Conservation (phyloP, 2,797 vertebrate species). For the Novumbra hubbsi region DNA sequence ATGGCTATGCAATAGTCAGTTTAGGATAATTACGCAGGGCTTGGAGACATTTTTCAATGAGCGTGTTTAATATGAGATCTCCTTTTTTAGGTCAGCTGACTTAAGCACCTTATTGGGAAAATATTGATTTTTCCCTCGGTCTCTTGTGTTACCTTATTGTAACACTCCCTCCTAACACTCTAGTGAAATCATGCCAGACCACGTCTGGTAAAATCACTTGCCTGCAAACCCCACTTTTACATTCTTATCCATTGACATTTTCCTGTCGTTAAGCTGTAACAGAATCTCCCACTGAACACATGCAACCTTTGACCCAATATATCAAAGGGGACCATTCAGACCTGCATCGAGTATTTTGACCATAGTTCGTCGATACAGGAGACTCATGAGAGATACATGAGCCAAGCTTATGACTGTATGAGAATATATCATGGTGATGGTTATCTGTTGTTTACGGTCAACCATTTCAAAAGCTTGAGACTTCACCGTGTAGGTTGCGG, state of each 20-base stretch:
- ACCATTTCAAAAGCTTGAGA: background rate
- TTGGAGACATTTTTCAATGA: background rate
- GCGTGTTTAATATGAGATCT: conserved; percentile 10
- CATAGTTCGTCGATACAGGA: conserved; percentile 47
- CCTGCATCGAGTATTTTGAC: conserved; percentile 40
- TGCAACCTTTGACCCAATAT: conserved; percentile 61
- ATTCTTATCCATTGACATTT: conserved; percentile 83
- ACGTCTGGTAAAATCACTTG: conserved; percentile 78
- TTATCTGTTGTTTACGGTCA: background rate
- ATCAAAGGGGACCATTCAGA: conserved; percentile 32
- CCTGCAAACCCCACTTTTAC: conserved; percentile 71
- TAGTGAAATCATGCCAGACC: conserved; percentile 76
- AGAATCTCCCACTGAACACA: conserved; percentile 72
- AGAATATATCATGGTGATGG: background rate
- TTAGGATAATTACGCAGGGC: background rate
- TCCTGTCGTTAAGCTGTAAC: conserved; percentile 79
- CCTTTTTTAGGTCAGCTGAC: conserved; percentile 23
- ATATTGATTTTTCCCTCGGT: conserved; percentile 33
- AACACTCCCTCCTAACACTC: conserved; percentile 67
- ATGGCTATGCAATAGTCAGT: conserved; percentile 8
- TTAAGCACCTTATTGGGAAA: conserved; percentile 37
- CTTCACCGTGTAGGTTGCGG: background rate
- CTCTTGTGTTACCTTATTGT: conserved; percentile 68
- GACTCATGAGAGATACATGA: background rate
- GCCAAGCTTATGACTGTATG: background rate